phyloP scores from a whole-genome alignment of 2,797 vertebrate species.

The Lacerta viridis region DNA sequence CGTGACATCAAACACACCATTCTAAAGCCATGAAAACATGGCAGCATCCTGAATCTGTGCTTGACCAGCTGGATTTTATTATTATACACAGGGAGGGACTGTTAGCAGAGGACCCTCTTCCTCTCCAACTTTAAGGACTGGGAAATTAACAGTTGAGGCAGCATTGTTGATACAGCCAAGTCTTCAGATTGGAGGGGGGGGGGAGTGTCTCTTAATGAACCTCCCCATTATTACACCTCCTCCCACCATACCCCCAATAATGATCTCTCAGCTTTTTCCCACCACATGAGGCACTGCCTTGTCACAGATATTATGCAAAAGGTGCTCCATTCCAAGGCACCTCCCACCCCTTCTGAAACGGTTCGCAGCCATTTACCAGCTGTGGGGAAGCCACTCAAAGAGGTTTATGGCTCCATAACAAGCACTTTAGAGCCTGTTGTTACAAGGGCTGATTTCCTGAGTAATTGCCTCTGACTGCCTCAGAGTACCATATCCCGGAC shows the following conservation, averaged over 20 bases:
- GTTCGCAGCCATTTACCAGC: constrained; percentile 39
- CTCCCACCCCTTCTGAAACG: constrained; percentile 30
- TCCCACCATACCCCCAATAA: no score
- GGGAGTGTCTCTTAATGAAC: background rate
- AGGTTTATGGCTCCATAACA: constrained; percentile 40
- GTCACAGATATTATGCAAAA: constrained; percentile 1
- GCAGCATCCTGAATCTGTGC: background rate
- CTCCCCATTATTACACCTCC: background rate
- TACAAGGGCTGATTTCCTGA: constrained; percentile 19
- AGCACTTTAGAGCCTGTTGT: constrained; percentile 46
- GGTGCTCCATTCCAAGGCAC: constrained; percentile 32
- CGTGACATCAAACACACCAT: background rate
- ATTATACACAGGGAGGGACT: no score
- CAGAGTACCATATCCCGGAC: background rate
- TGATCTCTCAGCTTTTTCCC: background rate
- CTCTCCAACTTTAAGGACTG: background rate
- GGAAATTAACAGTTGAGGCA: background rate
- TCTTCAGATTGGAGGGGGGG: no score
- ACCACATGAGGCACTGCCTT: background rate
- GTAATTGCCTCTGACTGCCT: background rate
- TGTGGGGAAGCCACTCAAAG: constrained; percentile 43
- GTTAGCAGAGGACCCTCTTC: background rate
- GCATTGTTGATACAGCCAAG: background rate
- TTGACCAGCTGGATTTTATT: background rate
- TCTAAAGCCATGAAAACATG: background rate